phyloP scores from a whole-genome alignment of 2,797 vertebrate genomes.

The Geotrypetes seraphini region DNA sequence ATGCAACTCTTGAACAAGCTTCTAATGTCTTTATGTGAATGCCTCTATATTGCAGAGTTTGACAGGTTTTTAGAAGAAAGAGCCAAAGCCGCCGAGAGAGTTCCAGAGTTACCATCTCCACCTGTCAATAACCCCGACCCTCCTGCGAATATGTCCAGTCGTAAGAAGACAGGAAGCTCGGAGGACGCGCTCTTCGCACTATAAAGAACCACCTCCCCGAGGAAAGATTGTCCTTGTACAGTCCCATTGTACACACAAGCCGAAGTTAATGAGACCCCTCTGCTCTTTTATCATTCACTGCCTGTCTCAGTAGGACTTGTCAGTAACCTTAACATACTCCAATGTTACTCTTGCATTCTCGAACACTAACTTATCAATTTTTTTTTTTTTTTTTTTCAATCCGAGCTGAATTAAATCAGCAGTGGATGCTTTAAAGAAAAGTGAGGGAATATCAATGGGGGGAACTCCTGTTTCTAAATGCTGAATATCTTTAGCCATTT shows the following conservation, averaged over 20 bases:
- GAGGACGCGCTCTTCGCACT: constrained; percentile 84
- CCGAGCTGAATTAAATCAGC: neutral
- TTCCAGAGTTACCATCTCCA: constrained; percentile 73
- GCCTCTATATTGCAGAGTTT: constrained; percentile 68
- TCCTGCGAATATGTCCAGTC: constrained; percentile 45
- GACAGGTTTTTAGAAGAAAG: constrained; percentile 96
- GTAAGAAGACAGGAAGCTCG: constrained; percentile 73
- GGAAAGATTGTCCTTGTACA: neutral
- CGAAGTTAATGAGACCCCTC: constrained; percentile 3
- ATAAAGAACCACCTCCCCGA: constrained; percentile 33
- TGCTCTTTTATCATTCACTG: constrained; percentile 7
- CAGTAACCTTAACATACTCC: constrained; percentile 17
- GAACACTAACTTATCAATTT: constrained; percentile 19
- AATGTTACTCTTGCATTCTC: constrained; percentile 13
- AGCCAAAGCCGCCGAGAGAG: constrained; percentile 88
- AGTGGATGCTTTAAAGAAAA: too few relatives aligned
- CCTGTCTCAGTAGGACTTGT: constrained; percentile 5
- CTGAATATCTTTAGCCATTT: too few relatives aligned
- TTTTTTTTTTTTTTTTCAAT: constrained; percentile 1
- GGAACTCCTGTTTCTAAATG: too few relatives aligned
- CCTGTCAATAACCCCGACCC: constrained; percentile 60
- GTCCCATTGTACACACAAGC: constrained; percentile 13
- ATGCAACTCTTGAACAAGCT: too few relatives aligned
- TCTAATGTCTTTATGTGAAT: too few relatives aligned
- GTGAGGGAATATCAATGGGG: too few relatives aligned